These are phyloP conservation scores for Meleagris gallopavo DNA, from an alignment of 2,113 vertebrate genomes.

Conservation along the genomic window DNA sequence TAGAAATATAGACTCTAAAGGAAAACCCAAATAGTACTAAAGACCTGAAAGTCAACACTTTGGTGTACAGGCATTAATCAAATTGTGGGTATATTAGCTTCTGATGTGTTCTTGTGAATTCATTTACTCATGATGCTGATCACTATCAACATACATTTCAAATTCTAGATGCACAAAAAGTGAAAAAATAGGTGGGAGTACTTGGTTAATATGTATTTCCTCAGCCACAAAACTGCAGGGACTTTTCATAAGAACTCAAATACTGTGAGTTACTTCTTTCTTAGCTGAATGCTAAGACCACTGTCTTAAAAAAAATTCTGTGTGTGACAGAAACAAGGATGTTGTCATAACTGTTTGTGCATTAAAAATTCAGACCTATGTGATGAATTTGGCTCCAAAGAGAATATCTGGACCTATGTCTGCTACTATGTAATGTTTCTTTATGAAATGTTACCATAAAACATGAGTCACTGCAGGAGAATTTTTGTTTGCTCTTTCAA, in stretches of 20 bases:
- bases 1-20: background rate
- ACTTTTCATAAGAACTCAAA: slow-evolving; percentile 42
- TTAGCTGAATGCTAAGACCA: slow-evolving; percentile 1
- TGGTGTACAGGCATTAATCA: background rate
- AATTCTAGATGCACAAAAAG: slow-evolving; percentile 58
- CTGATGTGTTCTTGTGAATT: slow-evolving; percentile 51
- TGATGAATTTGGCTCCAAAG: slow-evolving; percentile 14
- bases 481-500: slow-evolving; percentile 4
- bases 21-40: background rate
- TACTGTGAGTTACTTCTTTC: slow-evolving; percentile 57
- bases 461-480: background rate
- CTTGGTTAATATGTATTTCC: slow-evolving; percentile 54
- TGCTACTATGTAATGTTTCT: slow-evolving; percentile 31
- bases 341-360: slow-evolving; percentile 37
- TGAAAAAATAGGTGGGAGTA: slow-evolving; percentile 58
- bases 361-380: slow-evolving; percentile 37
- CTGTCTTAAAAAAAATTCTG: slow-evolving; percentile 53
- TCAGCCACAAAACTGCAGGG: slow-evolving; percentile 62
- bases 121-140: background rate
- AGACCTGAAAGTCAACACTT: background rate
- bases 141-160: slow-evolving; percentile 64
- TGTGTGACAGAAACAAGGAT: slow-evolving; percentile 50
- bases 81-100: slow-evolving; percentile 19
- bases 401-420: background rate
- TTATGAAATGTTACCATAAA: background rate